Percentiles rank a stretch among this genome's conserved stretches.
Conservation (phyloP, 2,888 invertebrate species). For the Eupithecia subumbrata region DNA sequence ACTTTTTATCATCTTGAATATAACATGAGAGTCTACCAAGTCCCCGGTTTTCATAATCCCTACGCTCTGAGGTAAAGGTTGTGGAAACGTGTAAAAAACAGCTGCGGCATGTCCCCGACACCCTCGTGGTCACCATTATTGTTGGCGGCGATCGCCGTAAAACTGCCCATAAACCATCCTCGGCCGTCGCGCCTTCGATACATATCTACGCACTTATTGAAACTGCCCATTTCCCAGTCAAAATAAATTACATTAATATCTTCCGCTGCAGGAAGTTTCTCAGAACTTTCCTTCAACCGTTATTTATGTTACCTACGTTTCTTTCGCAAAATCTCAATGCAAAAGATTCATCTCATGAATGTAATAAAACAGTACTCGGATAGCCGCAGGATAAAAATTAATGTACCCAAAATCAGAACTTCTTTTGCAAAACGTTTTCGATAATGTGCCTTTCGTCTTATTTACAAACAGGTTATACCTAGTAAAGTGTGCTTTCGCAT, state of each 20-base stretch:
- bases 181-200: constrained; percentile 53
- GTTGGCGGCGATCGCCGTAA: constrained; percentile 67
- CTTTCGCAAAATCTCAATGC: background rate
- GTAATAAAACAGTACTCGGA: background rate
- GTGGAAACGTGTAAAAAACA: constrained; percentile 85
- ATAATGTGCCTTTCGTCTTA: no score
- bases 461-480: no score
- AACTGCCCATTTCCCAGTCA: constrained; percentile 58
- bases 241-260: constrained; percentile 48
- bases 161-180: constrained; percentile 76
- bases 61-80: constrained; percentile 66
- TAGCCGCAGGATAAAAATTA: no score
- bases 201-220: constrained; percentile 69
- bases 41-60: constrained; percentile 51
- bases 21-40: constrained; percentile 15
- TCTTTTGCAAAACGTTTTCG: no score
- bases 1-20: background rate
- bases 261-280: constrained; percentile 23
- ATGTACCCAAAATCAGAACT: no score
- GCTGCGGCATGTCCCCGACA: constrained; percentile 79
- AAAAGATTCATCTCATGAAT: background rate
- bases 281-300: constrained; percentile 3
- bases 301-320: background rate
- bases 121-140: constrained; percentile 78
- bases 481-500: no score